Conservation (phyloP, 2,113 vertebrate species). For the Corapipo altera region DNA sequence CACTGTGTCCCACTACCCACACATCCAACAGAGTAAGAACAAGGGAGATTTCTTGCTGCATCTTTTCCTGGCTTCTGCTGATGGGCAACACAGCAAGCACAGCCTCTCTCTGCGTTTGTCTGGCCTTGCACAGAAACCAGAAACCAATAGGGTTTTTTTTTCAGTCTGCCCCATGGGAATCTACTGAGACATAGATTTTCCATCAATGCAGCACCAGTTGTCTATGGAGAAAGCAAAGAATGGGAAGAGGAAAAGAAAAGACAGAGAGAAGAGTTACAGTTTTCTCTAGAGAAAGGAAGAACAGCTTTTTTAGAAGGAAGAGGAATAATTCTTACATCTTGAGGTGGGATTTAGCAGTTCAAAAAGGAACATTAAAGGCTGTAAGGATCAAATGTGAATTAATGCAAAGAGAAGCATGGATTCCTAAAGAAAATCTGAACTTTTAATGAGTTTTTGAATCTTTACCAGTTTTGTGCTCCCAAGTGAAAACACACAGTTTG, state of each 20-base stretch:
- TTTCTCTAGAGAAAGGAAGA: background rate
- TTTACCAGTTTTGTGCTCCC: background rate
- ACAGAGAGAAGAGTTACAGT: background rate
- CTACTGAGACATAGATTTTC: background rate
- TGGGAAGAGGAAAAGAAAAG: background rate
- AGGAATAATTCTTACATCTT: background rate
- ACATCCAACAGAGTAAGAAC: fast-evolving
- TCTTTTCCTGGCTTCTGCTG: background rate
- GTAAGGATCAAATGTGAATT: background rate
- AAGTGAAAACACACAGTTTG: background rate
- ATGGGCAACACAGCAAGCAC: background rate
- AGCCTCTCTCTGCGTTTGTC: fast-evolving
- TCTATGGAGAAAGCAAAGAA: background rate
- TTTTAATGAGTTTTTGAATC: background rate
- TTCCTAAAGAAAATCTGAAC: background rate
- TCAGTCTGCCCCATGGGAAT: background rate
- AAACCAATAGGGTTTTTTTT: background rate
- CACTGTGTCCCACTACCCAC: background rate
- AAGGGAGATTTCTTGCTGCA: background rate
- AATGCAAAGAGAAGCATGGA: background rate
- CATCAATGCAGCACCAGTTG: background rate
- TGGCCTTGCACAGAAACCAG: background rate
- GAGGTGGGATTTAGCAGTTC: background rate
- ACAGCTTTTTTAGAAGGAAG: background rate
- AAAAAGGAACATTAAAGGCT: background rate